These are phyloP conservation scores for Tetrax tetrax DNA, from an alignment of 2,113 vertebrate genomes.

Conservation along the genomic window DNA sequence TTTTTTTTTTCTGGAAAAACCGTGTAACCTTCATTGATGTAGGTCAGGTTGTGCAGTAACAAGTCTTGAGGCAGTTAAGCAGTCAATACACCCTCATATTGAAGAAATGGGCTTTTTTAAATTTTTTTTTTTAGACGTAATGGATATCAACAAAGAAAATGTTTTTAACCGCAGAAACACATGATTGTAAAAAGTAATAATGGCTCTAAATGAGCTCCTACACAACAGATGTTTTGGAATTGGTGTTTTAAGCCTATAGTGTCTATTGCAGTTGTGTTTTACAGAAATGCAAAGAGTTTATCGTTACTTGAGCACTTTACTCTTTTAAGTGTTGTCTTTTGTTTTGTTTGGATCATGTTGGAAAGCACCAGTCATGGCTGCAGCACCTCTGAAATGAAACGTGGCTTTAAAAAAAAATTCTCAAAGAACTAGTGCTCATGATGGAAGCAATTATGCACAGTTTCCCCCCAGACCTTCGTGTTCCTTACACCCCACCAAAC, in stretches of 20 bases:
- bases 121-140: too few species aligned
- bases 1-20: too few species aligned
- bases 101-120: neutral
- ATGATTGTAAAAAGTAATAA: rapidly evolving
- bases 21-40: rapidly evolving
- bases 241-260: neutral
- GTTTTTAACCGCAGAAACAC: neutral
- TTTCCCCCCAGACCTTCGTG: rapidly evolving
- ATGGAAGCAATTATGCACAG: neutral
- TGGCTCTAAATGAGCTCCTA: neutral
- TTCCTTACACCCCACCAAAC: neutral
- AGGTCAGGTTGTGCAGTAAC: too few species aligned
- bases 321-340: neutral
- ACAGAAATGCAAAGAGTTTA: neutral
- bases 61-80: neutral
- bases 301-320: too few species aligned
- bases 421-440: rapidly evolving
- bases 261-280: neutral
- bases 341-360: neutral
- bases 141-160: neutral
- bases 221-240: rapidly evolving
- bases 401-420: neutral
- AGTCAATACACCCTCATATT: too few species aligned
- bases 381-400: neutral
- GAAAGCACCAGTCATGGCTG: neutral